Evolutionary conservation across 2,113 vertebrate genomes (phyloP), one percentile per base, ranked within the genome.

Genomic region (Festucalex cinctus): DNA sequence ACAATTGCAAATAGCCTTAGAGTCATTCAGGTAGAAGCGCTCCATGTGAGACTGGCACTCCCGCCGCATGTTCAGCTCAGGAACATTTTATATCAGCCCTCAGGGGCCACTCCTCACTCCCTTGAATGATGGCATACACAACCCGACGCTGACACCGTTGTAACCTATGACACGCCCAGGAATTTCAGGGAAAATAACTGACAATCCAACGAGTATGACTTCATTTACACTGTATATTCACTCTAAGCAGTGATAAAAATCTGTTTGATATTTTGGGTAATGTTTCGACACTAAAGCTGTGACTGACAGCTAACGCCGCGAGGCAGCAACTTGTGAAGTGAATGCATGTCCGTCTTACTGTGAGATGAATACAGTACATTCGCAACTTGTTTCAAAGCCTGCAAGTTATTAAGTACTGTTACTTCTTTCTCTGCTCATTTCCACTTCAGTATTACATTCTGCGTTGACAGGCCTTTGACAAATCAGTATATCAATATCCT

Each of bases 31-130:
- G 54, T 28, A 17, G 58, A 57, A 37, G 14, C 76, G 46, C 80
- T 75, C 77, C 68, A n/a, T 9, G 58, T 73, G 83, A 85, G 76
- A 81, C 83, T 83, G 83, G 82, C 64, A 79, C 81, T 87, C 82
- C 80, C 75, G 79, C 78, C 73, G 77, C 74, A 78, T 71, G 58
- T 69, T 66, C 24, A 16, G 9, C 61, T 32, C 24, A 28, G 75
- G 54, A 76, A 75, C 24, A 53, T 19, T 10, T 75, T 69, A 63
- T 48, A 69, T 68, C 59, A 72, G 66, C 76, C 84, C 84, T 73
- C 39, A 17, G 78, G 85, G 79, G 58, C 49, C 61, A 71, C 41
- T 82, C 83, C 75, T 41, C 75, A 59, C 53, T 32, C 32, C 1
- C 60, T 57, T 81, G 73, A 86, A 79, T 80, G 73, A 69, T 28